Evolutionary conservation across 2,797 vertebrate genomes (phyloP), one percentile per base, ranked within the genome.

Genomic region (Xiphorhynchus erythropygius): DNA sequence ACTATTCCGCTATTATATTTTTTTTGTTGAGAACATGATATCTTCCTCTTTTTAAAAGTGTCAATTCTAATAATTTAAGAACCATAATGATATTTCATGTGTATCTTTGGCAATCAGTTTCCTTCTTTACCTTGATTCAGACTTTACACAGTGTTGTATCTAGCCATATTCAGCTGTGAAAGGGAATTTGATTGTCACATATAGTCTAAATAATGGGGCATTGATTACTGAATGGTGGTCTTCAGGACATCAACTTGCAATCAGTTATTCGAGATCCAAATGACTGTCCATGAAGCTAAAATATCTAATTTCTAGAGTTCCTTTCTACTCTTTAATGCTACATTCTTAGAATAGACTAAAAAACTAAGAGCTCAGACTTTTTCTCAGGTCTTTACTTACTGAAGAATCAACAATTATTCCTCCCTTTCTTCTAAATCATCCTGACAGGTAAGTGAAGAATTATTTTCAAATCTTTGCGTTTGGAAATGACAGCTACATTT

Each of bases 401-500:
- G 59, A 92, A 89, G 88, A 78, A 81, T 25, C 23, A 92, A 44
- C 69, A 79, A 28, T 57, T 73, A 62, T 67, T 79, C 42, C 15
- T 11, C 91, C 18, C 16, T 84, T 87, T 59, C 10, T 16, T 52
- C 33, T 18, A 73, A 84, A 46, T 68, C 33, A 69, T 77, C 33
- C 55, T 84, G 77, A 30, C 44, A 79, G 32, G 28, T 92, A 78
- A 75, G 18, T n/a, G 57, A 84, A 89, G 67, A 71, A 67, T 63
- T 91, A 77, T 87, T 93, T 96, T 88, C 77, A 82, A 90, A 73
- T 79, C 83, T 90, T 94, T 87, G 65, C 19, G 52, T 56, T 89
- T 91, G 76, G 28, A 94, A 89, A 79, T 73, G 84, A 56, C 35
- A 92, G 59, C 35, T 69, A 18, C 65, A 59, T 91, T 95, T 93